Evolutionary conservation across 2,113 vertebrate species (phyloP).

Genomic region (Propithecus coquereli): DNA sequence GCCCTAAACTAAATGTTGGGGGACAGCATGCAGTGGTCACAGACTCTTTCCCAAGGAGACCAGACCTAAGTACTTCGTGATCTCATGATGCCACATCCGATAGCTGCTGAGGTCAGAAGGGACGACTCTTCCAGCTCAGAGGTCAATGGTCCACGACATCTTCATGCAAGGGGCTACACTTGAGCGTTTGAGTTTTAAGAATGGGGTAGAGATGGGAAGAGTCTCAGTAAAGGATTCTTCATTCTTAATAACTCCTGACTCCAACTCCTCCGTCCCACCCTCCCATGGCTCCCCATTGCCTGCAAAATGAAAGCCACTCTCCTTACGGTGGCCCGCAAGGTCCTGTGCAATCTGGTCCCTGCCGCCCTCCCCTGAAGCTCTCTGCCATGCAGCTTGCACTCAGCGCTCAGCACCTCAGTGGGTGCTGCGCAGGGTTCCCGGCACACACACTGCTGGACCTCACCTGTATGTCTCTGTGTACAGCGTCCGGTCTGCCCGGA

Average conservation of each 20-base stretch:
- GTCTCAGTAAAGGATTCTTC: background rate
- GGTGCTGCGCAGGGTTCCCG: background rate
- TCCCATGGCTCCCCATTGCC: background rate
- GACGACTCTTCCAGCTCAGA: background rate
- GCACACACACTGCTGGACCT: background rate
- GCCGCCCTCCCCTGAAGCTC: background rate
- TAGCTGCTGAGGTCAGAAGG: background rate
- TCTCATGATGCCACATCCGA: background rate
- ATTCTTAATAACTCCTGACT: background rate
- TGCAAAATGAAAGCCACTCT: background rate
- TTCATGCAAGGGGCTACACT: background rate
- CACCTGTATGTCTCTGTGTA: fast-evolving
- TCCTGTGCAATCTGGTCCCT: background rate
- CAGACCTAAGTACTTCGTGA: too few species aligned
- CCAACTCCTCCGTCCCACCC: background rate
- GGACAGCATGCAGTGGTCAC: background rate
- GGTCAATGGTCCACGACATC: background rate
- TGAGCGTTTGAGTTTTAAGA: background rate
- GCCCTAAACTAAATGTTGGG: background rate
- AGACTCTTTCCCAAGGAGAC: background rate
- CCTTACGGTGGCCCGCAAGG: too few species aligned
- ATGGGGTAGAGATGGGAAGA: background rate
- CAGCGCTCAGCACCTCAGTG: background rate
- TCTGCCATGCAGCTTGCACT: background rate
- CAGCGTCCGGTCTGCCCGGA: background rate